These are phyloP conservation scores for Masnerella sp. DNA, from an alignment of 2,888 invertebrate species.

Conservation along the genomic window DNA sequence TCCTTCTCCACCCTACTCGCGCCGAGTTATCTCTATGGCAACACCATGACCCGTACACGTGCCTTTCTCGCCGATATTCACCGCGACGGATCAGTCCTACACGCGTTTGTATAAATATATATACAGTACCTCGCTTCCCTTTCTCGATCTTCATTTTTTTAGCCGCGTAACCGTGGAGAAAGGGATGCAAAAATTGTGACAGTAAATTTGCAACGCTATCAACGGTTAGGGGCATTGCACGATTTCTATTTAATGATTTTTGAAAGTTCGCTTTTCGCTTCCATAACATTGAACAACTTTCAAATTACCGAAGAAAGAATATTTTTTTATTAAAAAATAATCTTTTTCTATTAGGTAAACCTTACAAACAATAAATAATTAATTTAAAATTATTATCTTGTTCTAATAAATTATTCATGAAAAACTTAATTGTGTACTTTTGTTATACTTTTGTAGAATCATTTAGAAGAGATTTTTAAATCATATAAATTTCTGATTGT, in stretches of 20 bases:
- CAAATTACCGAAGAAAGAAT: no score
- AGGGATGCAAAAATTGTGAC: conserved; percentile 64
- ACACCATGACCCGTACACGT: conserved; percentile 64
- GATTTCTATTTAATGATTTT: not conserved
- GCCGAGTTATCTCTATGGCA: conserved; percentile 69
- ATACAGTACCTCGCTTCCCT: conserved; percentile 39
- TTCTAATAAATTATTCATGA: no score
- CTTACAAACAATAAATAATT: no score
- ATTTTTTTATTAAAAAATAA: no score
- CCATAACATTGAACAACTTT: not conserved
- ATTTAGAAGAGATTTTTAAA: no score
- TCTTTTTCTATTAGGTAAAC: no score
- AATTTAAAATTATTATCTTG: no score
- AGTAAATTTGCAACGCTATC: conserved; percentile 67
- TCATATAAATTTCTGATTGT: no score
- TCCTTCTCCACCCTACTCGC: conserved; percentile 64
- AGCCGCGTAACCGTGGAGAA: conserved; percentile 24
- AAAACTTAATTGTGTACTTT: no score
- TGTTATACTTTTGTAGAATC: no score
- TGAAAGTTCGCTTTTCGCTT: not conserved
- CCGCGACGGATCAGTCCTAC: conserved; percentile 16
- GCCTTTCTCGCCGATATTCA: conserved; percentile 46
- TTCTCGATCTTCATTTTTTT: conserved; percentile 43
- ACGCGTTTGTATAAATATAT: conserved; percentile 25
- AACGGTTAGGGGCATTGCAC: conserved; percentile 26